phyloP scores from a whole-genome alignment of 2,797 vertebrate genomes.

The Channallabes apus region DNA sequence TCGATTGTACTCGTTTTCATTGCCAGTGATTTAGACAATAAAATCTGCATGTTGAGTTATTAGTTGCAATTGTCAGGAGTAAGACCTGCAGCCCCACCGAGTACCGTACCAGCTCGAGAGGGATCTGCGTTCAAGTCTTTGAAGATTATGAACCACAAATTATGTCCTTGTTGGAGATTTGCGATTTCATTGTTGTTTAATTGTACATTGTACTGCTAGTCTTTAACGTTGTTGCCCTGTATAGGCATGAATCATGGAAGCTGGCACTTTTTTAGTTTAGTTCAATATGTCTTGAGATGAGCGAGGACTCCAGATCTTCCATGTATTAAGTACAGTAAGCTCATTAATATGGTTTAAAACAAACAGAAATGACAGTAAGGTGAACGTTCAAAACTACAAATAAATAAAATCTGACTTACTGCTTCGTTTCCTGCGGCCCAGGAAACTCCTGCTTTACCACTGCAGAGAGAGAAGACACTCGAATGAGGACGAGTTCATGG shows the following conservation, averaged over 20 bases:
- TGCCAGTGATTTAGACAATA: too few species aligned
- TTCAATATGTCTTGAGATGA: neutral
- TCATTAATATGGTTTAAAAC: neutral
- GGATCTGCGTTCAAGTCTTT: too few species aligned
- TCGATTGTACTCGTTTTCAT: too few species aligned
- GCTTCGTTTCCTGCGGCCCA: slow-evolving; percentile 81
- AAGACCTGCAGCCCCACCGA: neutral
- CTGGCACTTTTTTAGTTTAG: neutral
- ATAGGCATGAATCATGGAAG: neutral
- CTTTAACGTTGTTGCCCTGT: neutral
- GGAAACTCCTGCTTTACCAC: slow-evolving; percentile 89
- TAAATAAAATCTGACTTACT: slow-evolving; percentile 79
- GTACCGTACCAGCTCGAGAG: neutral
- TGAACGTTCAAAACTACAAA: too few species aligned
- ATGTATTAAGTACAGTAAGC: neutral
- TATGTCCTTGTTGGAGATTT: neutral
- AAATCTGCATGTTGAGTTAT: too few species aligned
- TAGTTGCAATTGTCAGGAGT: too few species aligned
- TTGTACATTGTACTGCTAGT: neutral
- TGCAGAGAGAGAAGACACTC: slow-evolving; percentile 58
- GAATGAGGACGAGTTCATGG: neutral
- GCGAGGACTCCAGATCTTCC: neutral
- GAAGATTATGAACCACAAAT: too few species aligned
- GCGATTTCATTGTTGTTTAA: neutral
- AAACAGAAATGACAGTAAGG: neutral